phyloP scores from a whole-genome alignment of 2,888 invertebrate genomes.

The Rutpela maculata region DNA sequence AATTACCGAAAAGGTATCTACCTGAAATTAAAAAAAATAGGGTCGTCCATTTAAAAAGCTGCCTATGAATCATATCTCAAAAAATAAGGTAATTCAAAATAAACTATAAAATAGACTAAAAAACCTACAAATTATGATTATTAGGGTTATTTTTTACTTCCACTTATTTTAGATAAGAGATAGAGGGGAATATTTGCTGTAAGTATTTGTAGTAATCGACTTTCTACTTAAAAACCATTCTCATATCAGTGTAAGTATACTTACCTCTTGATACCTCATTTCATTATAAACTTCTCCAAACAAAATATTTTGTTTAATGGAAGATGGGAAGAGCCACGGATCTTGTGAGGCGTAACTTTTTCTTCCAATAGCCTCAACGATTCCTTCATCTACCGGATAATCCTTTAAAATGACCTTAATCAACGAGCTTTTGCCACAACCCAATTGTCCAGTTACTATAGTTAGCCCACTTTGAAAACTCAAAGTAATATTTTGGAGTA shows the following conservation, averaged over 20 bases:
- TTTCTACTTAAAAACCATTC: not conserved
- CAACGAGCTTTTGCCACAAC: constrained; percentile 65
- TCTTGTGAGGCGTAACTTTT: constrained; percentile 67
- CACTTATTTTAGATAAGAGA: too few relatives aligned
- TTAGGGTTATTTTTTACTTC: too few relatives aligned
- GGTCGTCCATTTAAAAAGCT: too few relatives aligned
- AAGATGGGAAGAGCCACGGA: constrained; percentile 67
- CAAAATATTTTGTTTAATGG: constrained; percentile 67
- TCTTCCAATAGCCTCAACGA: constrained; percentile 56
- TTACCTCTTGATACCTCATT: constrained; percentile 50
- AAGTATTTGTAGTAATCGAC: too few relatives aligned
- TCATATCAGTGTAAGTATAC: not conserved
- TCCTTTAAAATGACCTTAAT: constrained; percentile 64
- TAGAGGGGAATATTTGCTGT: too few relatives aligned
- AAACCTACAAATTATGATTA: too few relatives aligned
- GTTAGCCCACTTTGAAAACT: constrained; percentile 72
- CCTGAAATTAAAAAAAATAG: too few relatives aligned
- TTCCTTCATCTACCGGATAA: constrained; percentile 57
- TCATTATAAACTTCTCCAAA: constrained; percentile 69
- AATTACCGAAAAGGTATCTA: too few relatives aligned
- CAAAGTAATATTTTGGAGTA: constrained; percentile 73
- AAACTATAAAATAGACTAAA: too few relatives aligned
- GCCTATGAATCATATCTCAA: too few relatives aligned
- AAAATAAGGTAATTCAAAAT: too few relatives aligned
- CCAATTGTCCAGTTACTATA: constrained; percentile 80